Evolutionary conservation across 2,888 invertebrate genomes (phyloP).

Genomic region (Meiosimyza decipiens): DNA sequence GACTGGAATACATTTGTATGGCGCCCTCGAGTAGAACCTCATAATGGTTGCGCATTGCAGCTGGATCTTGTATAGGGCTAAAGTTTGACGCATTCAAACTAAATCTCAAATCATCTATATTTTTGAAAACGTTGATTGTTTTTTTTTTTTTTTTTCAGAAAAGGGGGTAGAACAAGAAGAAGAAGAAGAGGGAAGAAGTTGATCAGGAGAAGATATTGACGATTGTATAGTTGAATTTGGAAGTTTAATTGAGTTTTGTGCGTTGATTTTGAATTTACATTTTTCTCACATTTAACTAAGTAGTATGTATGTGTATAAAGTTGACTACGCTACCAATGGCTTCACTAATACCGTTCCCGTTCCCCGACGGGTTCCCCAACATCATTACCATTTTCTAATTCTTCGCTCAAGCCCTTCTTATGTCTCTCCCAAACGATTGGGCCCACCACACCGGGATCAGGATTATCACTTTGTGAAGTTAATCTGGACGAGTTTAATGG

Average conservation of each 20-base stretch:
- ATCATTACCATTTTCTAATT: slow-evolving; percentile 46
- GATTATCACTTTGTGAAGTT: slow-evolving; percentile 79
- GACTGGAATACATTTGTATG: slow-evolving; percentile 65
- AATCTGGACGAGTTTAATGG: slow-evolving; percentile 56
- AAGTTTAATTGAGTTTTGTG: slow-evolving; percentile 40
- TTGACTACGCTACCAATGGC: not conserved
- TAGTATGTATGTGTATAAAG: not conserved
- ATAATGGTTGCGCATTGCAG: slow-evolving; percentile 63
- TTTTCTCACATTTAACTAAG: slow-evolving; percentile 18
- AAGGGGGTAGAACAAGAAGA: slow-evolving; percentile 31
- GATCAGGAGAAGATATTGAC: slow-evolving; percentile 9
- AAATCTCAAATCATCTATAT: slow-evolving; percentile 21
- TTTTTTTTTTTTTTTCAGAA: slow-evolving; percentile 19
- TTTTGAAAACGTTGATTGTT: slow-evolving; percentile 17
- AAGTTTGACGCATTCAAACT: slow-evolving; percentile 24
- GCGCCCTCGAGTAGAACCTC: slow-evolving; percentile 67
- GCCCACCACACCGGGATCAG: slow-evolving; percentile 85
- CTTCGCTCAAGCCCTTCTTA: slow-evolving; percentile 72
- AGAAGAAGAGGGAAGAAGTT: slow-evolving; percentile 33
- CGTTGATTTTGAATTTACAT: slow-evolving; percentile 30
- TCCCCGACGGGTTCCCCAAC: slow-evolving; percentile 36
- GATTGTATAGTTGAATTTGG: slow-evolving; percentile 33
- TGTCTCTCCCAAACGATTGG: slow-evolving; percentile 87
- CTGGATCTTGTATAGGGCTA: slow-evolving; percentile 63
- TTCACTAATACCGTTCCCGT: slow-evolving; percentile 53